Evolutionary conservation across 1,140 invertebrate genomes (phyloP), one percentile per base, ranked within the genome.

Genomic region (Vollenhovia emeryi): DNA sequence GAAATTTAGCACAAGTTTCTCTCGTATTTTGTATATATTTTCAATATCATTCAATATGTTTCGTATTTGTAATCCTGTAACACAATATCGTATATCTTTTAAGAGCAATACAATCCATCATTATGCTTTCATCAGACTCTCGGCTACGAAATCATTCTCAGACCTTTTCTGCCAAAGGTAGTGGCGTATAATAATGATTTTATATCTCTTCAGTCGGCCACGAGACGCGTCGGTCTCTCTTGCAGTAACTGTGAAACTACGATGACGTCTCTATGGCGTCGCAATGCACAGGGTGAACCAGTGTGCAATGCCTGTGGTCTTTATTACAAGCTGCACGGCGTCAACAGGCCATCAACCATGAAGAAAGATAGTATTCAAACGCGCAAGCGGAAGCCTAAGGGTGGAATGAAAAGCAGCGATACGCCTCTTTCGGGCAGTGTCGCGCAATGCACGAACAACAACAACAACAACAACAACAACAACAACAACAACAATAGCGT

Each of bases 291-390:
- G 91, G 98, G 98, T 24, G 98, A 98, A 93, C 98, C 98, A 4
- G 98, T 98, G 4, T 98, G 98, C 94, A 99, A 98, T 94, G 98
- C 98, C 13, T 99, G 98, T 92, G 98, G 98, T 27, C 96, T 99
- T 8, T 98, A 98, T 94, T 98, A 95, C 95, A 99, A 98, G 95
- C 95, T 99, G 84, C 99, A 99, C 94, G 97, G 96, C 82, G 97
- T 99, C 82, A 97, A 97, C 90, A 95, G 98, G 62, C 99, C 99
- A 0, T 90, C 98, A 57, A 96, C 98, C 9, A 99, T 99, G 99
- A 99, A 99, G 94, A 99, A 99, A 94, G 98, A 99, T 91, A 97
- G 96, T 52, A 99, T 99, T 91, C 97, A 98, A 95, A 99, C 98
- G 40, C 95, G 98, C 66, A 99, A 99, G 93, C 95, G 99, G 55